Conservation (phyloP, 2,113 vertebrate genomes). For the Panurus biarmicus region DNA sequence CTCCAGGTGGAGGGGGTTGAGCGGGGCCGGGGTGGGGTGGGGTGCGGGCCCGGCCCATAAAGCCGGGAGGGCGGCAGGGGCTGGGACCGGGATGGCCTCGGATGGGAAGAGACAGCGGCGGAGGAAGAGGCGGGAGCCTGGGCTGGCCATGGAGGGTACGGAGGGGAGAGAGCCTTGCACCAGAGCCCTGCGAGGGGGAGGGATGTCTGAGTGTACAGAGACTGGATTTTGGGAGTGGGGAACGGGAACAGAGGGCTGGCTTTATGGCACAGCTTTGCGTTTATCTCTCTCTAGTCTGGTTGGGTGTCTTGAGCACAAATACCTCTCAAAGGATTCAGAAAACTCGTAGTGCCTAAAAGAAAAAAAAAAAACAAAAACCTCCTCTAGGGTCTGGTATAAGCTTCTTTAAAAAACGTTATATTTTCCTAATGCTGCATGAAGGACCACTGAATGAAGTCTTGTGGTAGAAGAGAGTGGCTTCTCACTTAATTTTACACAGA, state of each 20-base stretch:
- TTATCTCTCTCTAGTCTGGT: not conserved
- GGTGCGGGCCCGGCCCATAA: not conserved
- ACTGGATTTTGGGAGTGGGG: not conserved
- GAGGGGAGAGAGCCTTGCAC: not conserved
- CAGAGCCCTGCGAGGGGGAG: too few relatives aligned
- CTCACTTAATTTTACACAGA: not conserved
- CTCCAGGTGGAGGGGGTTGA: not conserved
- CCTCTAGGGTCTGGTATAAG: too few relatives aligned
- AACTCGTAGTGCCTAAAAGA: not conserved
- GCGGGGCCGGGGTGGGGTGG: not conserved
- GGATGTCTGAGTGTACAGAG: fast-evolving
- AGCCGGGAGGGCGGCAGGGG: not conserved
- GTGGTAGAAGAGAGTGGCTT: not conserved
- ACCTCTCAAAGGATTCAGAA: not conserved
- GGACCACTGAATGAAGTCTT: not conserved
- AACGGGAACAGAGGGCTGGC: not conserved
- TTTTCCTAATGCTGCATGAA: not conserved
- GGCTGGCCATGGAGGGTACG: not conserved
- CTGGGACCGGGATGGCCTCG: not conserved
- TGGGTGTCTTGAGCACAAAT: not conserved
- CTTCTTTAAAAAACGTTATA: fast-evolving
- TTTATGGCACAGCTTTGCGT: not conserved
- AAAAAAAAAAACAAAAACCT: not conserved
- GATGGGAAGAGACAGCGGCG: not conserved
- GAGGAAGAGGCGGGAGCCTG: not conserved